Conservation (phyloP, 2,797 vertebrate genomes). For the Cynodonichthys magdalenae region DNA sequence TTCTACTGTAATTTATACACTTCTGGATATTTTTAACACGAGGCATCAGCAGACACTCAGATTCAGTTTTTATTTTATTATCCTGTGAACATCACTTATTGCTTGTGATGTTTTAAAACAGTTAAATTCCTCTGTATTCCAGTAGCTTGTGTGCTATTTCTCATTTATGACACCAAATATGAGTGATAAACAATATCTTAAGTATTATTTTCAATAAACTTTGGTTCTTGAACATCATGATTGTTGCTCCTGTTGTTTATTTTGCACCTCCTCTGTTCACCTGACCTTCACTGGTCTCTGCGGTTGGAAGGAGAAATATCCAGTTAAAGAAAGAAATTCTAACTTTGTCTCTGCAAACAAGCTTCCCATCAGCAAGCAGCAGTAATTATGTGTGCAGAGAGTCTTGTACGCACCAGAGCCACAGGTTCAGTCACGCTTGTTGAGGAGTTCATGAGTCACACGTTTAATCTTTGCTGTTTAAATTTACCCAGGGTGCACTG, state of each 20-base stretch:
- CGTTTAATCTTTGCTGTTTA: conserved; percentile 1
- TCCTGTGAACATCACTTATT: background rate
- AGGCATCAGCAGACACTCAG: background rate
- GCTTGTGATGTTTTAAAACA: background rate
- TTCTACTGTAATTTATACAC: conserved; percentile 54
- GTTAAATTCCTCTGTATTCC: conserved; percentile 10
- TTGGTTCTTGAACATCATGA: conserved; percentile 13
- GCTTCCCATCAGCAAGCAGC: background rate
- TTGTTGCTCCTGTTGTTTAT: background rate
- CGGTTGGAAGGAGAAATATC: background rate
- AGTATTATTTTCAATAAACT: conserved; percentile 52
- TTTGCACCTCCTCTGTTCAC: conserved; percentile 8
- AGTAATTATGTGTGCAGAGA: conserved; percentile 1
- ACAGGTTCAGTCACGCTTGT: background rate
- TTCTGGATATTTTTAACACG: conserved; percentile 24
- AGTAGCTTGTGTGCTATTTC: background rate
- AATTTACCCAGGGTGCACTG: too few relatives aligned
- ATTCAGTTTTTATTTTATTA: conserved; percentile 6
- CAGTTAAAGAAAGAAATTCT: background rate
- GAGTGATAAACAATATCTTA: conserved; percentile 1
- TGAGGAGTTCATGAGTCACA: conserved; percentile 15
- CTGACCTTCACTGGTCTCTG: conserved; percentile 33
- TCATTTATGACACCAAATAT: conserved; percentile 1
- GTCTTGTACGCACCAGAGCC: conserved; percentile 5
- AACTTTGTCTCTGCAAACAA: background rate